Conservation (phyloP, 1,140 invertebrate genomes). For the Cydia strobilella region DNA sequence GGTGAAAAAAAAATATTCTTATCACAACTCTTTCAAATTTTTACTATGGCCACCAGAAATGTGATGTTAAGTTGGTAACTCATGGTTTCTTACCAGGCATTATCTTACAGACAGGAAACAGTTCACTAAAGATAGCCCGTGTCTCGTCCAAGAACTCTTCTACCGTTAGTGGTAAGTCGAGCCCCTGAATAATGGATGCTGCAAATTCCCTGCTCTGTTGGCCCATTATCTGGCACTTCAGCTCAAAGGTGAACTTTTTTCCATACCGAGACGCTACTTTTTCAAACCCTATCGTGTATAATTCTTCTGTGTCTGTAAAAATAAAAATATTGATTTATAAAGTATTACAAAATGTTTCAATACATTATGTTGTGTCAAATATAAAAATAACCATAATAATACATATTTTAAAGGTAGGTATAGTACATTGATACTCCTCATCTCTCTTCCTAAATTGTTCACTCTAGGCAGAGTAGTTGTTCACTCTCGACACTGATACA, state of each 20-base stretch:
- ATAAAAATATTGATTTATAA: slow-evolving; percentile 1
- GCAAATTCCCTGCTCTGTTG: slow-evolving; percentile 83
- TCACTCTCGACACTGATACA: no score
- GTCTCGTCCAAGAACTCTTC: slow-evolving; percentile 83
- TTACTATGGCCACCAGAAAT: no score
- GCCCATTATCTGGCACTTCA: slow-evolving; percentile 90
- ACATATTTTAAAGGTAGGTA: no score
- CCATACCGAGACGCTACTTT: slow-evolving; percentile 84
- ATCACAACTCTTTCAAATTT: no score
- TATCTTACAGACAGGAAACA: slow-evolving; percentile 82
- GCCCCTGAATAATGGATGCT: slow-evolving; percentile 82
- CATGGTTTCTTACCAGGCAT: slow-evolving; percentile 83
- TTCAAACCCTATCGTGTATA: slow-evolving; percentile 88
- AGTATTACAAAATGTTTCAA: no score
- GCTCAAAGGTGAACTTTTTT: slow-evolving; percentile 87
- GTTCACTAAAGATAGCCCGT: slow-evolving; percentile 76
- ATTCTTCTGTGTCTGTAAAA: slow-evolving; percentile 88
- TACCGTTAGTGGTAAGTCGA: slow-evolving; percentile 85
- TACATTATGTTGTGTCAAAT: no score
- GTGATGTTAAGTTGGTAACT: background rate
- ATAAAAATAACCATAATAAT: no score
- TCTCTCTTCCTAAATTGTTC: no score
- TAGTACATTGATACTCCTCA: no score
- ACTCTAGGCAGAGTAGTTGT: no score
- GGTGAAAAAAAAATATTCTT: no score